Conservation (phyloP, 2,797 vertebrate genomes). For the Etheostoma perlongum region DNA sequence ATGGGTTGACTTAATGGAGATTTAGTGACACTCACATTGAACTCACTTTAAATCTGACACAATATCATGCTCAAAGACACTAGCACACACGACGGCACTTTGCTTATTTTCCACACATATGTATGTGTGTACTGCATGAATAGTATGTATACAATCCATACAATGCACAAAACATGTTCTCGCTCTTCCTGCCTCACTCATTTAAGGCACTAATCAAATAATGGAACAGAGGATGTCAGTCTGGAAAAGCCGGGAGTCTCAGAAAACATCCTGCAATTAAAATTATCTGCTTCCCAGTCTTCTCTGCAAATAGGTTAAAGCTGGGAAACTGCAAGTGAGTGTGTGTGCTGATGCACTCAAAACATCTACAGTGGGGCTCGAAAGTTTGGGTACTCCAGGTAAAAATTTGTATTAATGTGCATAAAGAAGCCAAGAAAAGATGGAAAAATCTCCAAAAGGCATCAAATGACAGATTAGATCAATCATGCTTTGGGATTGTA, state of each 20-base stretch:
- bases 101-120: not conserved
- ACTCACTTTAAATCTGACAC: not conserved
- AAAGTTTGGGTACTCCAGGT: too few relatives aligned
- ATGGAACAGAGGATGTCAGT: not conserved
- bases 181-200: not conserved
- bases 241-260: slow-evolving; percentile 14
- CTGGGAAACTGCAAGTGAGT: slow-evolving; percentile 43
- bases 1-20: slow-evolving; percentile 9
- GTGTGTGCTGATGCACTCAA: not conserved
- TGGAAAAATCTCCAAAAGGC: too few relatives aligned
- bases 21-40: not conserved
- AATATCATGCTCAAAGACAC: not conserved
- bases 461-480: too few relatives aligned
- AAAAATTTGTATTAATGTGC: too few relatives aligned
- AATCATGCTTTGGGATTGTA: too few relatives aligned
- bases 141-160: not conserved
- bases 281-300: slow-evolving; percentile 42
- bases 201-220: not conserved
- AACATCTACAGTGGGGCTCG: not conserved
- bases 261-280: slow-evolving; percentile 62
- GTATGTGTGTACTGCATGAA: too few relatives aligned
- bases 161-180: not conserved
- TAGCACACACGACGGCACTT: not conserved
- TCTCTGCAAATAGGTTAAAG: slow-evolving; percentile 50
- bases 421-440: too few relatives aligned